Evolutionary conservation across 2,888 invertebrate species (phyloP).

Genomic region (Aspidiotus destructor): DNA sequence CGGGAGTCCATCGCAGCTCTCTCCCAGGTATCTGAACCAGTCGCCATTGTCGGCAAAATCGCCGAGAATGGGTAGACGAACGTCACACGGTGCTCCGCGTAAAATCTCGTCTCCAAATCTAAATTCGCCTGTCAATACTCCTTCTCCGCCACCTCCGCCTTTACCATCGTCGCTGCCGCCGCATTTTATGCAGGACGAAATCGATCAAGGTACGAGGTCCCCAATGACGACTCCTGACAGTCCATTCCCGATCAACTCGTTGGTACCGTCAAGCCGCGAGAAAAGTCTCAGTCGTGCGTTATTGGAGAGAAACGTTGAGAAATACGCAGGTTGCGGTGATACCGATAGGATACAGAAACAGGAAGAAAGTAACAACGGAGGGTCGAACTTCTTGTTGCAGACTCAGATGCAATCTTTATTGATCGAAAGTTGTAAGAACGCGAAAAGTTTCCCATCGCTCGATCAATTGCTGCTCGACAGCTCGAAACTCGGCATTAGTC

Average conservation of each 20-base stretch:
- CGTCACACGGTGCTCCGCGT: conserved; percentile 46
- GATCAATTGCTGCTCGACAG: conserved; percentile 35
- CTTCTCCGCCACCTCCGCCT: conserved; percentile 40
- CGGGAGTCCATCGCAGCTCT: neutral
- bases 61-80: conserved; percentile 48
- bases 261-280: conserved; percentile 37
- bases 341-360: conserved; percentile 6
- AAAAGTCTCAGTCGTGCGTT: conserved; percentile 56
- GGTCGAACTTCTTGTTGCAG: conserved; percentile 28
- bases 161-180: conserved; percentile 34
- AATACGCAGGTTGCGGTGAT: conserved; percentile 40
- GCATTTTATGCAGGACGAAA: conserved; percentile 38
- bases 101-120: conserved; percentile 40
- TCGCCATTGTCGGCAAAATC: conserved; percentile 47
- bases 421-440: conserved; percentile 25
- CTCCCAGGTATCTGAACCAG: conserved; percentile 20
- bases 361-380: conserved; percentile 11
- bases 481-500: conserved; percentile 38
- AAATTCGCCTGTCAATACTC: conserved; percentile 35
- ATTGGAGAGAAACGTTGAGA: conserved; percentile 58
- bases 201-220: conserved; percentile 42
- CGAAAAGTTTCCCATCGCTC: conserved; percentile 29
- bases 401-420: conserved; percentile 34
- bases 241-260: conserved; percentile 22
- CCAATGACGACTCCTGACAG: neutral